phyloP scores from a whole-genome alignment of 2,797 vertebrate species.

The Chaunax sp. region DNA sequence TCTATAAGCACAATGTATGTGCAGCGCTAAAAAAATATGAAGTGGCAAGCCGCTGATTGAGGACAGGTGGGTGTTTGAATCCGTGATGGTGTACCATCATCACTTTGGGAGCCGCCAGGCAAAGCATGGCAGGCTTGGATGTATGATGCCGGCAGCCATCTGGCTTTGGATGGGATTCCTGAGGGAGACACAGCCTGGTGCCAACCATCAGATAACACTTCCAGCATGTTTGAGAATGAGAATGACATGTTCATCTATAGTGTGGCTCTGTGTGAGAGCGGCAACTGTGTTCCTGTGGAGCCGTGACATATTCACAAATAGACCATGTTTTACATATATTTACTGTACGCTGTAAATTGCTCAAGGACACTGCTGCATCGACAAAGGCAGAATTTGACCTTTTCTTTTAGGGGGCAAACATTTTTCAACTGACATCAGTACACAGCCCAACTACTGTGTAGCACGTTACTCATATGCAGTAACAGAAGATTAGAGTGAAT shows the following conservation, averaged over 20 bases:
- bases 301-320: constrained; percentile 46
- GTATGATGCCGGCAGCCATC: constrained; percentile 76
- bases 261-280: constrained; percentile 37
- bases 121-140: constrained; percentile 72
- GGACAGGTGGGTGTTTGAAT: constrained; percentile 61
- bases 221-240: constrained; percentile 71
- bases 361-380: constrained; percentile 18
- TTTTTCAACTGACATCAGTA: too few relatives aligned
- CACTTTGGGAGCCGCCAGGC: constrained; percentile 71
- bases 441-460: too few relatives aligned
- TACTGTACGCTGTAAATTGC: constrained; percentile 7
- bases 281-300: constrained; percentile 48
- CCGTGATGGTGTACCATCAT: constrained; percentile 64
- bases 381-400: too few relatives aligned
- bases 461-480: too few relatives aligned
- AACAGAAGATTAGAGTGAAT: too few relatives aligned
- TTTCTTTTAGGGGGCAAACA: too few relatives aligned
- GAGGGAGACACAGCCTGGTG: constrained; percentile 69
- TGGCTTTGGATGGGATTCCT: constrained; percentile 78
- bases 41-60: constrained; percentile 57
- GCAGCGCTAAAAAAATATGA: constrained; percentile 46
- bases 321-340: constrained; percentile 51
- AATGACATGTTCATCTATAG: constrained; percentile 69
- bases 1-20: constrained; percentile 12
- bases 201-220: constrained; percentile 78